Evolutionary conservation across 2,797 vertebrate genomes (phyloP).

Genomic region (Nothura maculosa): DNA sequence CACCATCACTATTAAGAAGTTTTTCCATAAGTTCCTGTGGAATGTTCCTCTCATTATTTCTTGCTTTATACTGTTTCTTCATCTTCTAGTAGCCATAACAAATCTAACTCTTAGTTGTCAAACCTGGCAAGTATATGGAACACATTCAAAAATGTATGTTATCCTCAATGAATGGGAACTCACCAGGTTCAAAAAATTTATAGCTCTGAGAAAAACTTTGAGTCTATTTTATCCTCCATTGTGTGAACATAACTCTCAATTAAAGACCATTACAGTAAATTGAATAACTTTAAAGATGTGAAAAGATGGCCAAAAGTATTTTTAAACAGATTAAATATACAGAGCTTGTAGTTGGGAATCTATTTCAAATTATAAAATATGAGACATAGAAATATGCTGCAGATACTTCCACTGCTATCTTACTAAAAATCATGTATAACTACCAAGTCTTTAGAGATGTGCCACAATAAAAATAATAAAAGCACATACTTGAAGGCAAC

Average conservation of each 20-base stretch:
- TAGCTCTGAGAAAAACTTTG: slow-evolving; percentile 55
- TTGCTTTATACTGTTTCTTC: slow-evolving; percentile 23
- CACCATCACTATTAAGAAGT: too few relatives aligned
- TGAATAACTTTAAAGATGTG: slow-evolving; percentile 70
- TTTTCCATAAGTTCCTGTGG: too few relatives aligned
- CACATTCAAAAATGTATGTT: neutral
- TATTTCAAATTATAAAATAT: slow-evolving; percentile 53
- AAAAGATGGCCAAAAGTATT: slow-evolving; percentile 68
- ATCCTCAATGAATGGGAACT: neutral
- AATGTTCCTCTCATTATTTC: slow-evolving; percentile 9
- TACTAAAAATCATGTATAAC: neutral
- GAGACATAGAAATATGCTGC: neutral
- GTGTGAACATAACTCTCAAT: slow-evolving; percentile 75
- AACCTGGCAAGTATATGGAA: neutral
- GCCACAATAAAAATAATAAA: neutral
- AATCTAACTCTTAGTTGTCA: neutral
- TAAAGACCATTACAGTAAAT: slow-evolving; percentile 82
- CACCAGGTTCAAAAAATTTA: slow-evolving; percentile 60
- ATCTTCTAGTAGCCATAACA: slow-evolving; percentile 31
- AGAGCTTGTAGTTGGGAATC: slow-evolving; percentile 29
- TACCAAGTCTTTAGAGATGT: neutral
- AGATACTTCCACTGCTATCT: neutral
- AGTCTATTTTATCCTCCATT: slow-evolving; percentile 67
- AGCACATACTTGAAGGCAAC: neutral
- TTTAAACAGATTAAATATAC: slow-evolving; percentile 69